These are phyloP conservation scores for Lampris megalopsis DNA, from an alignment of 2,113 vertebrate species.

Conservation along the genomic window DNA sequence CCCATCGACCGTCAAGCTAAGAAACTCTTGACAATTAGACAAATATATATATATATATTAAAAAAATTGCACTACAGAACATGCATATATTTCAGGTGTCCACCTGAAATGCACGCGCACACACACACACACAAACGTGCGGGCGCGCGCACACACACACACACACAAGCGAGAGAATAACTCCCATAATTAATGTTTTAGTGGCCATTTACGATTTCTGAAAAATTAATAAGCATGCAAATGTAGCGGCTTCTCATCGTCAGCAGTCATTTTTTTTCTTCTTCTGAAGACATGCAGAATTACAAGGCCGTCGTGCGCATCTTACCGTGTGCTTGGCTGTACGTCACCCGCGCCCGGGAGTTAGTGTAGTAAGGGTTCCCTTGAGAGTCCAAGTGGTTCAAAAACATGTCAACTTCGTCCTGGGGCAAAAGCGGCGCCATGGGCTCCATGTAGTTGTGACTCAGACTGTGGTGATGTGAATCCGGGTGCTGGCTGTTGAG, in stretches of 20 bases:
- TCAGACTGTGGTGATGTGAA: conserved; percentile 93
- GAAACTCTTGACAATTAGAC: too few species aligned
- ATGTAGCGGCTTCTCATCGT: too few species aligned
- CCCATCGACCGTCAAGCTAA: not conserved
- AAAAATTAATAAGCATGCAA: too few species aligned
- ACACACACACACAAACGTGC: too few species aligned
- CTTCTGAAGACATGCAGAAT: too few species aligned
- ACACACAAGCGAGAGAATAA: too few species aligned
- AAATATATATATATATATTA: too few species aligned
- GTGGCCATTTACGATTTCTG: too few species aligned
- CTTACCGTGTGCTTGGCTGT: conserved; percentile 97
- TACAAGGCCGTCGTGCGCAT: not conserved
- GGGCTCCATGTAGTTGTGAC: conserved; percentile 99
- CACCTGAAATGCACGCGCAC: not conserved
- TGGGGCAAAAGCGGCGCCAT: conserved; percentile 95
- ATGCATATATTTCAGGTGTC: not conserved
- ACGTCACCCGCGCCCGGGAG: conserved; percentile 94
- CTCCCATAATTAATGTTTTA: too few species aligned
- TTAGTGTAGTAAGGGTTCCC: conserved; percentile 98
- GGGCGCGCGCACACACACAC: too few species aligned
- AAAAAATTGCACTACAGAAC: not conserved
- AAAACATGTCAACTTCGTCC: conserved; percentile 99
- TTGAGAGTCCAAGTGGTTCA: conserved; percentile 98
- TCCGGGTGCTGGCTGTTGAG: conserved; percentile 98
- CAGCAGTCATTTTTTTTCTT: too few species aligned